phyloP scores from a whole-genome alignment of 2,113 vertebrate species.

The Leucopsar rothschildi region DNA sequence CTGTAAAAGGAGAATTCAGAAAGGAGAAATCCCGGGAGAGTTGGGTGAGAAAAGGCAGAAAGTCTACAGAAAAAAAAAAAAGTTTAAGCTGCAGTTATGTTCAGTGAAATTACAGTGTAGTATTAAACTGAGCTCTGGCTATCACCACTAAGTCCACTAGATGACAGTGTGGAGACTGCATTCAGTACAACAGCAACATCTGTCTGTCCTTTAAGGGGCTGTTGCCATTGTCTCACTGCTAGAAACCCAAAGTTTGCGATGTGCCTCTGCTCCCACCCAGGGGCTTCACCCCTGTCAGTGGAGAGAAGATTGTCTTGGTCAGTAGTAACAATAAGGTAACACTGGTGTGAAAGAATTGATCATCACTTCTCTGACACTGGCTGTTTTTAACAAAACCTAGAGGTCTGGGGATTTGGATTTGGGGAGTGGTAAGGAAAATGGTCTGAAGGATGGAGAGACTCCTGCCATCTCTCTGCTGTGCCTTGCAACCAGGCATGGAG shows the following conservation, averaged over 20 bases:
- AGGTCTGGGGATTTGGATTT: neutral
- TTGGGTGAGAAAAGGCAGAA: neutral
- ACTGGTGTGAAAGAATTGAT: neutral
- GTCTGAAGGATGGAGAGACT: neutral
- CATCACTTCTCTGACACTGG: neutral
- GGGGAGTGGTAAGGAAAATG: neutral
- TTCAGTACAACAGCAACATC: neutral
- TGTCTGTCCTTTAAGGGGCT: neutral
- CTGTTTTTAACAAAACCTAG: neutral
- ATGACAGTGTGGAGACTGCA: constrained; percentile 36
- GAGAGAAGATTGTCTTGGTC: neutral
- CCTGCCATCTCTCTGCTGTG: neutral
- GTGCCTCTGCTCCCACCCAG: neutral
- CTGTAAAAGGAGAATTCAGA: neutral
- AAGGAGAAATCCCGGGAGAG: neutral
- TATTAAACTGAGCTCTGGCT: neutral
- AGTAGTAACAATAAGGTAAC: neutral
- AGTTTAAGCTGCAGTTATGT: neutral
- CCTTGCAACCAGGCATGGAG: neutral
- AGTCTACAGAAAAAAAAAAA: too few species aligned
- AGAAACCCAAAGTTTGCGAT: neutral
- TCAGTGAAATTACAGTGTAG: neutral
- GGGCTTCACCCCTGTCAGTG: rapidly evolving
- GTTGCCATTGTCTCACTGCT: neutral
- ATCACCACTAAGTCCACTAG: constrained; percentile 42